Conservation (phyloP, 2,113 vertebrate genomes). For the Choloepus hoffmanni region DNA sequence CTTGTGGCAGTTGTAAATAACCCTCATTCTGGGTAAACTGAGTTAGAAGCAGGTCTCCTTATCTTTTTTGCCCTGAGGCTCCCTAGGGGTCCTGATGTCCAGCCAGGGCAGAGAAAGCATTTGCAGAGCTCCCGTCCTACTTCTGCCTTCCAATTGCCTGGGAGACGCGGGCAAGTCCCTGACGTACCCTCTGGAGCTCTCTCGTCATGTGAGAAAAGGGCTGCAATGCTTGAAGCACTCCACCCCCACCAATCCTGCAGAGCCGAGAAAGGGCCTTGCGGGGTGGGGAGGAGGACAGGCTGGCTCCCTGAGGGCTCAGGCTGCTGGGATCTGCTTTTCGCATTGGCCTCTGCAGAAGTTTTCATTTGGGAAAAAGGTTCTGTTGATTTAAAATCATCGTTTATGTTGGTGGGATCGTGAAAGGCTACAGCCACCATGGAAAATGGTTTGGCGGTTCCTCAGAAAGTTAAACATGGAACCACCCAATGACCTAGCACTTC, state of each 20-base stretch:
- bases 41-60: background rate
- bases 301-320: background rate
- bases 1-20: accelerated
- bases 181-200: background rate
- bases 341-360: background rate
- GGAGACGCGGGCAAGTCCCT: no score
- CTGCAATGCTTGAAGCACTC: background rate
- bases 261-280: background rate
- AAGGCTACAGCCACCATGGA: no score
- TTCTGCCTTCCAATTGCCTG: background rate
- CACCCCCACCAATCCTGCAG: background rate
- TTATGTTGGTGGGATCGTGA: background rate
- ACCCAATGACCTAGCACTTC: no score
- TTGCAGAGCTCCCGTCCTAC: accelerated
- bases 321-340: background rate
- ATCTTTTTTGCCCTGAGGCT: background rate
- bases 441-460: no score
- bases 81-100: background rate
- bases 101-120: background rate
- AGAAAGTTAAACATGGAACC: no score
- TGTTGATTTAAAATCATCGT: background rate
- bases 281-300: background rate
- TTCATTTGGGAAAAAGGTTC: background rate
- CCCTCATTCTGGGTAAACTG: background rate
- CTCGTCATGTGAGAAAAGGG: background rate